A percentile compares a stretch with the other conserved stretches of the same genome.
Conservation (phyloP, 35 echinoderm and acorn worm genomes). For the Eucidaris tribuloides region DNA sequence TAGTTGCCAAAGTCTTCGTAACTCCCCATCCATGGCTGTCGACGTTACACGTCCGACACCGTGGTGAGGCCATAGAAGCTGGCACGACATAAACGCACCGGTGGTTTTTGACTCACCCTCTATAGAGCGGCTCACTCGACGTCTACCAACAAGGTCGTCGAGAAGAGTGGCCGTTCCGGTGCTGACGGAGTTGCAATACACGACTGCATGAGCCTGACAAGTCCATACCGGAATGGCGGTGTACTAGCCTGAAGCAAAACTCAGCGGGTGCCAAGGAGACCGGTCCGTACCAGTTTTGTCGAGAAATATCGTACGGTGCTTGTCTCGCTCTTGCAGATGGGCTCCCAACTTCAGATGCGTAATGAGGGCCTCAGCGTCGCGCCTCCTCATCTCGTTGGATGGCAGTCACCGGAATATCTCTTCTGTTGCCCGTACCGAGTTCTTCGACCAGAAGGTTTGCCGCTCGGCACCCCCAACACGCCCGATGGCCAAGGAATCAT, state of each 20-base stretch:
- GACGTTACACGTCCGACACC: not conserved
- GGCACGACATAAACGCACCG: not conserved
- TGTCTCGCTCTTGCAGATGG: slow-evolving; percentile 74
- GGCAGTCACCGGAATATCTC: slow-evolving; percentile 62
- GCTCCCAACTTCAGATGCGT: slow-evolving; percentile 11
- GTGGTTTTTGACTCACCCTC: slow-evolving; percentile 64
- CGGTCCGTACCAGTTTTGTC: slow-evolving; percentile 42
- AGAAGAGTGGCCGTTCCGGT: slow-evolving; percentile 35
- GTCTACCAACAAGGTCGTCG: slow-evolving; percentile 29
- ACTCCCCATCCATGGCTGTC: slow-evolving; percentile 21
- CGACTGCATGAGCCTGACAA: slow-evolving; percentile 27
- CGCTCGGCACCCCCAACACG: too few relatives aligned
- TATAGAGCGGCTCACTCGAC: slow-evolving; percentile 68
- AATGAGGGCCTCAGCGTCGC: not conserved
- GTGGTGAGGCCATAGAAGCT: slow-evolving; percentile 20
- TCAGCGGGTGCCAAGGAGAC: not conserved
- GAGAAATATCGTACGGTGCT: slow-evolving; percentile 75
- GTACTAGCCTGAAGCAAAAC: slow-evolving; percentile 27
- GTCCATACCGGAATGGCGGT: slow-evolving; percentile 38
- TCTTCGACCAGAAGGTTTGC: slow-evolving; percentile 59
- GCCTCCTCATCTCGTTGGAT: slow-evolving; percentile 64
- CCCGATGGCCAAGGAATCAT: not conserved
- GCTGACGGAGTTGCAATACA: slow-evolving; percentile 67
- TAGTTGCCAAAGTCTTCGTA: slow-evolving; percentile 50
- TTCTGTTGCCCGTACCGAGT: slow-evolving; percentile 44